Evolutionary conservation across 92 coral and sea anemone genomes (phyloP).

Genomic region (Heliopora coerulea): DNA sequence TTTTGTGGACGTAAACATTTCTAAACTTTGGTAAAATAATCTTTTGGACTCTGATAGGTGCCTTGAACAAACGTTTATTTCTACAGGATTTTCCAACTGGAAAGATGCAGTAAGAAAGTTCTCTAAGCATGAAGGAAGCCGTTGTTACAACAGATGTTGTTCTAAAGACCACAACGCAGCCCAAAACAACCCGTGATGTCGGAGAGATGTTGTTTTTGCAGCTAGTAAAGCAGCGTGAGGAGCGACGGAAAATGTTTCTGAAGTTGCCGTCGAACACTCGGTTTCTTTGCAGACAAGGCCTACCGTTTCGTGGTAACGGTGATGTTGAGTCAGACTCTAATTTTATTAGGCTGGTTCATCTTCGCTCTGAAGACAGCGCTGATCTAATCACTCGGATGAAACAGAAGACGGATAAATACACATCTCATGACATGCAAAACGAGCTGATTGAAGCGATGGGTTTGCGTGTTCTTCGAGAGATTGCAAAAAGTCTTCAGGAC

Average conservation of each 20-base stretch:
- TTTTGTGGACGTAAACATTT: too few relatives aligned
- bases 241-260: slow-evolving; percentile 12
- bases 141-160: too few relatives aligned
- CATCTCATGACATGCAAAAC: slow-evolving; percentile 18
- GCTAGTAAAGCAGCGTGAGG: too few relatives aligned
- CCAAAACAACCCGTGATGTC: too few relatives aligned
- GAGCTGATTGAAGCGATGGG: slow-evolving; percentile 23
- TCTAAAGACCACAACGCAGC: too few relatives aligned
- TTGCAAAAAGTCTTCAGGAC: slow-evolving; percentile 15
- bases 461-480: slow-evolving; percentile 8
- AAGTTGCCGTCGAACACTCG: slow-evolving; percentile 8
- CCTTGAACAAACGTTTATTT: too few relatives aligned
- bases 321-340: slow-evolving; percentile 15
- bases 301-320: slow-evolving; percentile 23
- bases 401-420: slow-evolving; percentile 24
- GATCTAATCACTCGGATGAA: slow-evolving; percentile 1
- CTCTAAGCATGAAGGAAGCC: too few relatives aligned
- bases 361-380: slow-evolving; percentile 18
- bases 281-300: slow-evolving; percentile 7
- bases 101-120: too few relatives aligned
- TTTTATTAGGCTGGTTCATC: slow-evolving; percentile 17
- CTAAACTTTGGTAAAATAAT: too few relatives aligned
- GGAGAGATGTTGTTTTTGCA: too few relatives aligned
- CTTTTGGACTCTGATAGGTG: too few relatives aligned
- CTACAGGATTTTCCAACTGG: too few relatives aligned